phyloP scores from a whole-genome alignment of 2,797 vertebrate species.

The Girardinus metallicus region DNA sequence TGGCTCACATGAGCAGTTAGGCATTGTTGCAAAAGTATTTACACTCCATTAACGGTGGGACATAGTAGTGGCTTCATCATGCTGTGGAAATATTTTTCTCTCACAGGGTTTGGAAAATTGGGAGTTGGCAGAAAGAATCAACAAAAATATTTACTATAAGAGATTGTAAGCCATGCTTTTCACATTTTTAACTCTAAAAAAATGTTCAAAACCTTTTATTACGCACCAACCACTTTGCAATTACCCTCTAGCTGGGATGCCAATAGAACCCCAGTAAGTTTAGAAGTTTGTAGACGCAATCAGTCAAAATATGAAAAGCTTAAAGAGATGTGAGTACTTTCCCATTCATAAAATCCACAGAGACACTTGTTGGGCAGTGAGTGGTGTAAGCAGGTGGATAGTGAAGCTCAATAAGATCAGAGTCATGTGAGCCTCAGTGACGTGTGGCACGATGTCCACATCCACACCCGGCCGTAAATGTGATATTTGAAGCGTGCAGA shows the following conservation, averaged over 20 bases:
- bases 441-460: slow-evolving; percentile 38
- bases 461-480: slow-evolving; percentile 52
- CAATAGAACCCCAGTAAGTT: neutral
- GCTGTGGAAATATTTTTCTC: neutral
- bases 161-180: neutral
- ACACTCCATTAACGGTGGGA: neutral
- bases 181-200: neutral
- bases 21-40: slow-evolving; percentile 1
- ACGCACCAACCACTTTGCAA: neutral
- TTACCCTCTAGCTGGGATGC: neutral
- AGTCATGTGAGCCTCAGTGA: slow-evolving; percentile 52
- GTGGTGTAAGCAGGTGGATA: slow-evolving; percentile 63
- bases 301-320: neutral
- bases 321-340: neutral
- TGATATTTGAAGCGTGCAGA: slow-evolving; percentile 42
- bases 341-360: slow-evolving; percentile 33
- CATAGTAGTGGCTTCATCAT: neutral
- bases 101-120: neutral
- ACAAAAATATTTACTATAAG: neutral
- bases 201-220: neutral
- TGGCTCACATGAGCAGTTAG: slow-evolving; percentile 29
- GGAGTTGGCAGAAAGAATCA: neutral
- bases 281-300: neutral
- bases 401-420: slow-evolving; percentile 40
- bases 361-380: slow-evolving; percentile 45